Evolutionary conservation across 2,113 vertebrate species (phyloP).

Genomic region (Gadus macrocephalus): DNA sequence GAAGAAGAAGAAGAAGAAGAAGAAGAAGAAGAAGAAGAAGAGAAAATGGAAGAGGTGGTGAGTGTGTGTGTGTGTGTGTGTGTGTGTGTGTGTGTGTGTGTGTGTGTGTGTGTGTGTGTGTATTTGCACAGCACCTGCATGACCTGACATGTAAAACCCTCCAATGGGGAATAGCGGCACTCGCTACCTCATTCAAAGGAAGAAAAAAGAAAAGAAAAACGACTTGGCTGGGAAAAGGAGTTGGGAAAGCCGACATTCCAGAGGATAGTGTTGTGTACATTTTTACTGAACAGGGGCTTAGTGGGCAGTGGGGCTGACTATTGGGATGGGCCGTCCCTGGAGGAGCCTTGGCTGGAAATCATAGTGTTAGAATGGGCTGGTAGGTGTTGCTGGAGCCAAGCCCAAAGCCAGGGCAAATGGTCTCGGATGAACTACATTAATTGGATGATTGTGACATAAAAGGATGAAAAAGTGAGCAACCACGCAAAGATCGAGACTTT

Average conservation of each 20-base stretch:
- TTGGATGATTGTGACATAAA: no score
- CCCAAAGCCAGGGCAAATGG: no score
- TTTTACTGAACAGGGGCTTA: slow-evolving; percentile 42
- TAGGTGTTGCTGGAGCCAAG: no score
- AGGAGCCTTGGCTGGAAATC: no score
- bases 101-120: neutral
- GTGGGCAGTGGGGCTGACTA: neutral
- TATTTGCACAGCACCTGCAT: slow-evolving; percentile 41
- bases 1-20: no score
- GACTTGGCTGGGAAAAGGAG: slow-evolving; percentile 35
- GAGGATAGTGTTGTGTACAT: slow-evolving; percentile 46
- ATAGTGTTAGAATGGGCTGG: no score
- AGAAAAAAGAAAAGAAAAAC: no score
- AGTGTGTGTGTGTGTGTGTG: no score
- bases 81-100: neutral
- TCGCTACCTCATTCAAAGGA: slow-evolving; percentile 50
- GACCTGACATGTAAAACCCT: slow-evolving; percentile 56
- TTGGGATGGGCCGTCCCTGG: neutral
- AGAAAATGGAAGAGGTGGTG: neutral
- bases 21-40: no score
- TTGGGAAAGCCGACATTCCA: slow-evolving; percentile 48
- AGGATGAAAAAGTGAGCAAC: no score
- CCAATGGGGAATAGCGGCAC: slow-evolving; percentile 4
- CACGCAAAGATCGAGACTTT: no score
- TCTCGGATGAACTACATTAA: no score